Evolutionary conservation across 1,140 invertebrate species (phyloP).

Genomic region (Plutomurus gul): DNA sequence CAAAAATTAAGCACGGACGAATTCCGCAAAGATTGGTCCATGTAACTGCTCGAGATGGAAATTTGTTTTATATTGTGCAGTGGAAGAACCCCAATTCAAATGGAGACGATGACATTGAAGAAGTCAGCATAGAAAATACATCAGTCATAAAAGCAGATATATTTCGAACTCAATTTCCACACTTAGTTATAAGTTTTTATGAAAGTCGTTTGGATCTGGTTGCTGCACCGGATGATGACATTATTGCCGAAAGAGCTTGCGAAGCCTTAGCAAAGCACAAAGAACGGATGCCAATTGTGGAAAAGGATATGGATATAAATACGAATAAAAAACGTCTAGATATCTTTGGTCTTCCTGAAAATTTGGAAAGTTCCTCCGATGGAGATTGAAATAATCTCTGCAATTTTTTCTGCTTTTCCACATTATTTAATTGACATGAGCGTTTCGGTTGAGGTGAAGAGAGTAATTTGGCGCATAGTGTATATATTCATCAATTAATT

Average conservation of each 20-base stretch:
- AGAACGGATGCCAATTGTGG: no score
- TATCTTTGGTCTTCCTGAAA: no score
- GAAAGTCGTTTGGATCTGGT: background rate
- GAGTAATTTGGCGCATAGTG: no score
- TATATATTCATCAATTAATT: no score
- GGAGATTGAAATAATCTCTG: no score
- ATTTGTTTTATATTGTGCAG: background rate
- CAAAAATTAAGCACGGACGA: background rate
- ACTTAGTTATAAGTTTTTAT: constrained; percentile 27
- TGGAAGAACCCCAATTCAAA: background rate
- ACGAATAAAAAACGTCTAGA: no score
- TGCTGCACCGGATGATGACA: background rate
- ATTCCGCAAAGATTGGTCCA: background rate
- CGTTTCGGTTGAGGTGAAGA: no score
- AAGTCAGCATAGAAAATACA: background rate
- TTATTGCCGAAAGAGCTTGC: background rate
- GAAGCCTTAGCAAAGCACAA: background rate
- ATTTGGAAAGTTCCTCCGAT: no score
- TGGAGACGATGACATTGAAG: background rate
- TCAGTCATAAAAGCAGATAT: background rate
- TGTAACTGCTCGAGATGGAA: background rate
- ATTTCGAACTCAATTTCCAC: background rate
- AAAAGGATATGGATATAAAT: no score
- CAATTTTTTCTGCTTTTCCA: no score
- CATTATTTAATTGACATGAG: no score